These are phyloP conservation scores for Drosophila formosana DNA, from an alignment of 2,888 invertebrate genomes.

Conservation along the genomic window DNA sequence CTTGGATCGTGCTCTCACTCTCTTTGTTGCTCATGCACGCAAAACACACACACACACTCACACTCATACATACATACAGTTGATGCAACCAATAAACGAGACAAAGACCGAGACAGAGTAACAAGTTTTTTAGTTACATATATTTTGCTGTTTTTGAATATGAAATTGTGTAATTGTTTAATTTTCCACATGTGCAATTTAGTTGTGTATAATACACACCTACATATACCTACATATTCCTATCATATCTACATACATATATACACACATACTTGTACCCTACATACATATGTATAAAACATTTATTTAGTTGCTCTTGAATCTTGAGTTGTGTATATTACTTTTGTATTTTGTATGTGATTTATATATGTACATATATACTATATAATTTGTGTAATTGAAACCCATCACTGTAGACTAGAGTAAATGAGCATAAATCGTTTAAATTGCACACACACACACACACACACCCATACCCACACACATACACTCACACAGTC, in stretches of 20 bases:
- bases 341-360: slow-evolving; percentile 37
- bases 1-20: not conserved
- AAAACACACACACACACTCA: slow-evolving; percentile 7
- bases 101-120: slow-evolving; percentile 16
- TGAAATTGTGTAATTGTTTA: slow-evolving; percentile 13
- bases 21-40: slow-evolving; percentile 1
- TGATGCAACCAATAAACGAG: too few species aligned
- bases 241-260: slow-evolving; percentile 4
- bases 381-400: slow-evolving; percentile 4
- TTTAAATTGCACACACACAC: slow-evolving; percentile 19
- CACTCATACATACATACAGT: not conserved
- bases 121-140: slow-evolving; percentile 13
- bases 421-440: slow-evolving; percentile 16
- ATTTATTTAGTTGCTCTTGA: slow-evolving; percentile 33
- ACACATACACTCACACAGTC: slow-evolving; percentile 11
- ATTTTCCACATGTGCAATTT: not conserved
- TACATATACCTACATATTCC: not conserved
- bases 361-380: slow-evolving; percentile 11
- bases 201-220: not conserved
- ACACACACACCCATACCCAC: slow-evolving; percentile 1
- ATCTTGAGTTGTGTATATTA: slow-evolving; percentile 33
- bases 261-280: slow-evolving; percentile 5
- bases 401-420: slow-evolving; percentile 30
- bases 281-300: too few species aligned
- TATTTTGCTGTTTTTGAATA: slow-evolving; percentile 11